A percentile compares a stretch with the other conserved stretches of the same genome.
These are phyloP conservation scores for Armadillidium nasatum DNA, from an alignment of 1,140 invertebrate species.

Conservation along the genomic window DNA sequence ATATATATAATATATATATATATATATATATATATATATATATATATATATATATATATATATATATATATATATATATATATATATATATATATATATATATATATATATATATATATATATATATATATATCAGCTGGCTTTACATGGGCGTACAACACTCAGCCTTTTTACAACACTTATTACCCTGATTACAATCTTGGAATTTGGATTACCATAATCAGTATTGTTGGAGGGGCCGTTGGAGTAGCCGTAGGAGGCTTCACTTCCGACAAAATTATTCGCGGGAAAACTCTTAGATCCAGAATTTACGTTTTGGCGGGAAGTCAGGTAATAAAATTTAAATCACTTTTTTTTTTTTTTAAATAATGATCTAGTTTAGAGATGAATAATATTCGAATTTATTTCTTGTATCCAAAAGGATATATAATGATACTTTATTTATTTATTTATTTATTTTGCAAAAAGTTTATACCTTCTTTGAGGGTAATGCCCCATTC, in stretches of 20 bases:
- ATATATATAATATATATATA: constrained; percentile 40
- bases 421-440: neutral
- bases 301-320: constrained; percentile 78
- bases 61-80: constrained; percentile 4
- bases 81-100: neutral
- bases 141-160: constrained; percentile 84
- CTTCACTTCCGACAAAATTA: constrained; percentile 80
- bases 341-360: neutral
- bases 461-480: neutral
- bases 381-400: neutral
- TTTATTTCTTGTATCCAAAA: neutral
- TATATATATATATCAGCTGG: constrained; percentile 58
- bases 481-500: too few species aligned
- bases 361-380: neutral
- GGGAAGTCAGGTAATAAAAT: constrained; percentile 58
- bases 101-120: too few species aligned
- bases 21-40: constrained; percentile 18
- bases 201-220: constrained; percentile 79
- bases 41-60: constrained; percentile 2
- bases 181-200: constrained; percentile 82
- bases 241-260: constrained; percentile 83
- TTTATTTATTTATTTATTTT: neutral
- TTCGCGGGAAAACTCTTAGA: constrained; percentile 76
- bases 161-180: constrained; percentile 77
- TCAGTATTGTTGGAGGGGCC: constrained; percentile 78